A percentile compares a stretch with the other conserved stretches of the same genome.
Conservation (phyloP, 1,140 invertebrate genomes). For the Drosophila sulfurigaster region DNA sequence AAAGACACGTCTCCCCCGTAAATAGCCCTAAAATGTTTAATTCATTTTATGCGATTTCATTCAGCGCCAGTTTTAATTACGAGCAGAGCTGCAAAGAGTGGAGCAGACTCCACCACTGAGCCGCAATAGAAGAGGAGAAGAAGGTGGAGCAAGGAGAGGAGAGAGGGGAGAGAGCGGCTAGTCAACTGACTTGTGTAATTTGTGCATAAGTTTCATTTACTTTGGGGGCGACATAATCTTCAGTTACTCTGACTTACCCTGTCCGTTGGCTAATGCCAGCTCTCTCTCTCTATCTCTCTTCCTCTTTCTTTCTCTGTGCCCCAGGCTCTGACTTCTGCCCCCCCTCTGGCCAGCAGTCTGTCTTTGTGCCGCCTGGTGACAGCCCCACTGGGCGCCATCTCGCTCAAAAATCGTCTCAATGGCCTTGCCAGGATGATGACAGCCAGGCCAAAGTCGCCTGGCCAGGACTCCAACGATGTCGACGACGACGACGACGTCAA, state of each 20-base stretch:
- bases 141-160: background rate
- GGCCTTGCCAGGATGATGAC: constrained; percentile 56
- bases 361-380: constrained; percentile 36
- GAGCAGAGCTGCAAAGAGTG: constrained; percentile 38
- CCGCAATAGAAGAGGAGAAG: constrained; percentile 1
- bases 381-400: constrained; percentile 48
- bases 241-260: constrained; percentile 68
- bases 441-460: constrained; percentile 30
- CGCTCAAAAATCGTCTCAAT: constrained; percentile 73
- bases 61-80: constrained; percentile 81
- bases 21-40: constrained; percentile 84
- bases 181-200: constrained; percentile 80
- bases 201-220: constrained; percentile 82
- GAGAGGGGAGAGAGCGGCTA: constrained; percentile 27
- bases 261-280: constrained; percentile 68
- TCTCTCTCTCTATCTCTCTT: too few species aligned
- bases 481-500: constrained; percentile 9
- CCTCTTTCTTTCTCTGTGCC: too few species aligned
- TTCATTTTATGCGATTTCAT: constrained; percentile 84
- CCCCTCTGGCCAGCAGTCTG: background rate
- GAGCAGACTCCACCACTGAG: background rate
- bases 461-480: background rate
- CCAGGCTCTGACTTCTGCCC: background rate
- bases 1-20: constrained; percentile 33
- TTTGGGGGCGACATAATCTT: constrained; percentile 80